Conservation (phyloP, 35 echinoderm and acorn worm genomes). For the Apostichopus californicus region DNA sequence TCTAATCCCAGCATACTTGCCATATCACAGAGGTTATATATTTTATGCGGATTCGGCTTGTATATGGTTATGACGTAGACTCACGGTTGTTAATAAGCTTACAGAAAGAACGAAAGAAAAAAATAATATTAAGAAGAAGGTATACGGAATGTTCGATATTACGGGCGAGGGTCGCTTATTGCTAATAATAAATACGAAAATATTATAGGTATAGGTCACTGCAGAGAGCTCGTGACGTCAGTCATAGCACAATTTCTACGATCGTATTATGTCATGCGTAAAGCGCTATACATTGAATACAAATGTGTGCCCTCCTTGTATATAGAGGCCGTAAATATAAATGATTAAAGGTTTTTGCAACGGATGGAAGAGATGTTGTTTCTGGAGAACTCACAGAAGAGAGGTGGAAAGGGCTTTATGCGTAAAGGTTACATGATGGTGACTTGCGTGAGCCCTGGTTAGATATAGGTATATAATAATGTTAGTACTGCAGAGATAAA, state of each 20-base stretch:
- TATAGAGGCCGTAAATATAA: not conserved
- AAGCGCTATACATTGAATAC: conserved; percentile 3
- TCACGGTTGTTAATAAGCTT: conserved; percentile 14
- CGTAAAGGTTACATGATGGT: not conserved
- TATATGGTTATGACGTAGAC: conserved; percentile 30
- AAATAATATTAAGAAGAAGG: too few relatives aligned
- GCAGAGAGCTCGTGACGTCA: not conserved
- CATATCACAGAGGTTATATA: conserved; percentile 21
- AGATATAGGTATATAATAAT: too few relatives aligned
- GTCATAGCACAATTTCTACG: not conserved
- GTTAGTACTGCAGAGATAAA: too few relatives aligned
- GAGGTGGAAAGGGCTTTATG: conserved; percentile 15
- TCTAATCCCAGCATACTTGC: conserved; percentile 18
- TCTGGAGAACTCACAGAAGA: not conserved
- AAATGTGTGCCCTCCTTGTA: not conserved
- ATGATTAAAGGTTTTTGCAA: not conserved
- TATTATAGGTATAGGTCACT: conserved; percentile 30
- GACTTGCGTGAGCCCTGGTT: not conserved
- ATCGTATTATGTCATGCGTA: conserved; percentile 1
- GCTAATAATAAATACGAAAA: conserved; percentile 41
- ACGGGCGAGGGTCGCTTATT: not conserved
- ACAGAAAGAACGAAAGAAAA: not conserved
- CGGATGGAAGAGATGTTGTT: conserved; percentile 5
- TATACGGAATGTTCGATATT: conserved; percentile 13
- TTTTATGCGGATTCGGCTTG: conserved; percentile 1